Conservation (phyloP, 2,797 vertebrate species). For the Syngnathus rostellatus region DNA sequence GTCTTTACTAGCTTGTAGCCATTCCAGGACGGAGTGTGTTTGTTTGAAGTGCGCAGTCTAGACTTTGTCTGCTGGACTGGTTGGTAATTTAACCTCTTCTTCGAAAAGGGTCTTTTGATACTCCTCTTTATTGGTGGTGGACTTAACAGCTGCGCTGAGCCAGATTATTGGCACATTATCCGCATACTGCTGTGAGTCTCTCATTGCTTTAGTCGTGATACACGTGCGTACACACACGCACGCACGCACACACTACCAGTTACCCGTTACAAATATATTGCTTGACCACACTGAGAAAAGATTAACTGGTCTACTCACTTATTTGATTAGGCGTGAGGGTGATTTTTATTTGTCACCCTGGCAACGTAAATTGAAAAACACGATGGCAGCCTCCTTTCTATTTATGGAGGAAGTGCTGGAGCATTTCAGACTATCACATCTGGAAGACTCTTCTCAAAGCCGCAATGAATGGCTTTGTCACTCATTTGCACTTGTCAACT, state of each 20-base stretch:
- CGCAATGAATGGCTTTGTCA: conserved; percentile 54
- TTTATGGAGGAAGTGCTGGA: conserved; percentile 42
- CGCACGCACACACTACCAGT: conserved; percentile 14
- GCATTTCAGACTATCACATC: conserved; percentile 45
- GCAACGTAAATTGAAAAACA: conserved; percentile 50
- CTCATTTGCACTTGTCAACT: conserved; percentile 51
- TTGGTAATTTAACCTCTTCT: conserved; percentile 32
- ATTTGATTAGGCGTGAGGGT: conserved; percentile 60
- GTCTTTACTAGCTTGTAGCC: conserved; percentile 34
- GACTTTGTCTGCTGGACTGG: conserved; percentile 22
- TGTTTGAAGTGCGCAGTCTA: conserved; percentile 33
- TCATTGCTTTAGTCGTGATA: conserved; percentile 32
- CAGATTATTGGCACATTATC: conserved; percentile 55
- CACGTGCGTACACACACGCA: conserved; percentile 8
- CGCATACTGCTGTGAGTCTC: conserved; percentile 27
- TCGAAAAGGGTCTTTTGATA: conserved; percentile 34
- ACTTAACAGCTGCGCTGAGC: conserved; percentile 34
- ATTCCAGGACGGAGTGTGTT: conserved; percentile 16
- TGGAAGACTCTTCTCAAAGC: conserved; percentile 54
- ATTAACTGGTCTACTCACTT: conserved; percentile 65
- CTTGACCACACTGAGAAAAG: conserved; percentile 62
- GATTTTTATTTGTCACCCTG: conserved; percentile 61
- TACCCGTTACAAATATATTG: conserved; percentile 43
- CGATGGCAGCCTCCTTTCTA: conserved; percentile 26
- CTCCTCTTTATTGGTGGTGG: conserved; percentile 33